Evolutionary conservation across 2,113 vertebrate genomes (phyloP).

Genomic region (Riparia riparia): DNA sequence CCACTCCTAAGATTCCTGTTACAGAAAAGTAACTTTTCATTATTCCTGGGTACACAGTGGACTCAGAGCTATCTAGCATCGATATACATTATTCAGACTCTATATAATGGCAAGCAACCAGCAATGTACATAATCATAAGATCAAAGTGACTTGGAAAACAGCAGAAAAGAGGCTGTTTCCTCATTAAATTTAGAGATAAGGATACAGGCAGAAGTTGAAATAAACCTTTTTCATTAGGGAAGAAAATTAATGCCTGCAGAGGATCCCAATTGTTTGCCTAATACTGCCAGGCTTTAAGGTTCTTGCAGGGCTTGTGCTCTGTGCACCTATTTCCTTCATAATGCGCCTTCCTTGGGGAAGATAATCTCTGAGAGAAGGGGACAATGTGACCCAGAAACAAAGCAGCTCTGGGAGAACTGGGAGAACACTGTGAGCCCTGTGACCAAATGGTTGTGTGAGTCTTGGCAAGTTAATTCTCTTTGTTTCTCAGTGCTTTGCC

Average conservation of each 20-base stretch:
- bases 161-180: not conserved
- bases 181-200: conserved; percentile 17
- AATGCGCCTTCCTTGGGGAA: not conserved
- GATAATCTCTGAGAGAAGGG: not conserved
- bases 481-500: not conserved
- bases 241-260: not conserved
- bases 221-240: not conserved
- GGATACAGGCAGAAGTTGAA: not conserved
- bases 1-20: not conserved
- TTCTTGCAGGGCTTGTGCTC: not conserved
- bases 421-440: not conserved
- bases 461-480: not conserved
- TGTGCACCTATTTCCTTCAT: not conserved
- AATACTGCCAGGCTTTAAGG: not conserved
- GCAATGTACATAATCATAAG: not conserved
- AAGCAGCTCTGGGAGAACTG: not conserved
- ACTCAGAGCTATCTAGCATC: not conserved
- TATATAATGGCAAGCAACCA: not conserved
- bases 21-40: not conserved
- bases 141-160: conserved; percentile 36
- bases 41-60: not conserved
- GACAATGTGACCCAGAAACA: conserved; percentile 34
- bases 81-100: not conserved
- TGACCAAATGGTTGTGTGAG: not conserved
- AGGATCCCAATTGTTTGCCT: not conserved